A percentile compares a stretch with the other conserved stretches of the same genome.
Evolutionary conservation across 2,888 invertebrate species (phyloP).

Genomic region (Thereva nobilitata): DNA sequence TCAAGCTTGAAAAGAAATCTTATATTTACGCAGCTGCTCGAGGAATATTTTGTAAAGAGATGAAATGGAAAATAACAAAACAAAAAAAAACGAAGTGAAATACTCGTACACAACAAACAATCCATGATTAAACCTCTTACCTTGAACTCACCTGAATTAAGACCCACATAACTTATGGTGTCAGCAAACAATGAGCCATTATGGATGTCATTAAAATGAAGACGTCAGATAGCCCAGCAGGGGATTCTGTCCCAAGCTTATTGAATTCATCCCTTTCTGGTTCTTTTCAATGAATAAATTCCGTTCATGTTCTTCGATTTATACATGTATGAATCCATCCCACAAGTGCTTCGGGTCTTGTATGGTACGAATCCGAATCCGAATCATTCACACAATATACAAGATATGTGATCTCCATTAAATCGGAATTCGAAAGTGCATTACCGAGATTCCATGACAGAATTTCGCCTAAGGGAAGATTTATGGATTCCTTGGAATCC

Average conservation of each 20-base stretch:
- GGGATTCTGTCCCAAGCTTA: conserved; percentile 4
- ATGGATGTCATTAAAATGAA: conserved; percentile 20
- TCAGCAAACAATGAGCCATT: conserved; percentile 20
- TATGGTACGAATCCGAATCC: background rate
- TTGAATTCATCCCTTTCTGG: no score
- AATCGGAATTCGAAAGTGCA: conserved; percentile 17
- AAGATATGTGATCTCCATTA: conserved; percentile 20
- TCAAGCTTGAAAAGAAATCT: no score
- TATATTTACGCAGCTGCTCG: no score
- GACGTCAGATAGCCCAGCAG: conserved; percentile 11
- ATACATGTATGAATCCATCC: conserved; percentile 5
- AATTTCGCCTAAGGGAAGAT: conserved; percentile 2
- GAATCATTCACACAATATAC: conserved; percentile 5
- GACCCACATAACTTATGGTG: conserved; percentile 9
- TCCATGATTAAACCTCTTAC: no score
- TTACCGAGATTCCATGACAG: conserved; percentile 15
- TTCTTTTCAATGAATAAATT: no score
- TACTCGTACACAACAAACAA: no score
- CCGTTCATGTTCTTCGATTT: no score
- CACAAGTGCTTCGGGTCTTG: background rate
- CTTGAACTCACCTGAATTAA: background rate
- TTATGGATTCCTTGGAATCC: conserved; percentile 15
- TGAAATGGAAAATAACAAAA: no score
- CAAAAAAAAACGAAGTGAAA: no score
- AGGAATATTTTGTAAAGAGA: no score